These are phyloP conservation scores for Euspilapteryx auroguttella DNA, from an alignment of 2,888 invertebrate genomes.

Conservation along the genomic window DNA sequence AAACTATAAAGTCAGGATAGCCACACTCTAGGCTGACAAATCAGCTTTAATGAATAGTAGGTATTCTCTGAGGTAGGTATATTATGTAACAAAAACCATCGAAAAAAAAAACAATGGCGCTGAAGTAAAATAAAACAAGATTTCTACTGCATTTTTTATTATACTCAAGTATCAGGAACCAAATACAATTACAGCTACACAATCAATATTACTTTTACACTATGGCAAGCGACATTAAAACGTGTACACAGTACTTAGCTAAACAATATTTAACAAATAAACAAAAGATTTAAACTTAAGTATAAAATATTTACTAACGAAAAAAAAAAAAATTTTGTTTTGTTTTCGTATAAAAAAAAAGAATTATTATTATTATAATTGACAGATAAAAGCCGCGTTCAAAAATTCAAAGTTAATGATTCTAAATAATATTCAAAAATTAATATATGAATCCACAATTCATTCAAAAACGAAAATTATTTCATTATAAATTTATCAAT, in stretches of 20 bases:
- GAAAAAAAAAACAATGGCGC: too few relatives aligned
- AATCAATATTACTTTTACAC: slow-evolving; percentile 24
- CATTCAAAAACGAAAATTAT: too few relatives aligned
- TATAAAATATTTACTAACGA: not conserved
- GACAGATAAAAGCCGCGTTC: too few relatives aligned
- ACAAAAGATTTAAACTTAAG: not conserved
- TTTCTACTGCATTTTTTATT: slow-evolving; percentile 20
- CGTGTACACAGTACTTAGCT: slow-evolving; percentile 6
- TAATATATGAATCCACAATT: too few relatives aligned
- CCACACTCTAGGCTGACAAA: too few relatives aligned
- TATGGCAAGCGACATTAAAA: slow-evolving; percentile 19
- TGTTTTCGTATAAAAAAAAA: not conserved
- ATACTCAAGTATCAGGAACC: slow-evolving; percentile 47
- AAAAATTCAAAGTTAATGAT: too few relatives aligned
- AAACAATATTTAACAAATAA: slow-evolving; percentile 1
- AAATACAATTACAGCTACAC: slow-evolving; percentile 49
- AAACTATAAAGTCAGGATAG: too few relatives aligned
- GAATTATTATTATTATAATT: not conserved
- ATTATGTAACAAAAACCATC: too few relatives aligned
- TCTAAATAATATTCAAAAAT: too few relatives aligned
- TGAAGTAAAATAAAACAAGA: slow-evolving; percentile 13
- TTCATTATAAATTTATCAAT: too few relatives aligned
- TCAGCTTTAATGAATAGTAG: too few relatives aligned
- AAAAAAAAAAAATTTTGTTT: slow-evolving; percentile 1
- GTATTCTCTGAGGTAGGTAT: too few relatives aligned